phyloP scores from a whole-genome alignment of 2,797 vertebrate genomes.

The Acridotheres tristis region DNA sequence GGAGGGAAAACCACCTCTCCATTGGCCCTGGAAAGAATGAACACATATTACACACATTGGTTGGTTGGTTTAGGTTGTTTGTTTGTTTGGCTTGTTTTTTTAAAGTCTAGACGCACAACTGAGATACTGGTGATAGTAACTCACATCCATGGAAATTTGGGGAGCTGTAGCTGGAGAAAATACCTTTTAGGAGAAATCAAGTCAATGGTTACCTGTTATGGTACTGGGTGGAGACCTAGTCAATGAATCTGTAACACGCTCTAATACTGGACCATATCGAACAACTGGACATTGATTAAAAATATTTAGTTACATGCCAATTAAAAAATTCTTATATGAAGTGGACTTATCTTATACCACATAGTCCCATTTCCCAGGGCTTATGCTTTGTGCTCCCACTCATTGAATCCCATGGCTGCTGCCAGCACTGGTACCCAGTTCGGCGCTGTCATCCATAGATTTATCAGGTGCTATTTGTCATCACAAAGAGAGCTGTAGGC shows the following conservation, averaged over 20 bases:
- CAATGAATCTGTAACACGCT: background rate
- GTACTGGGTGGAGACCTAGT: background rate
- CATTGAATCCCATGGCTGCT: background rate
- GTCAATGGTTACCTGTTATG: fast-evolving
- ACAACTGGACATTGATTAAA: conserved; percentile 19
- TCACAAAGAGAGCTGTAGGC: background rate
- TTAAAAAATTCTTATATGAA: background rate
- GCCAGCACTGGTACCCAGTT: background rate
- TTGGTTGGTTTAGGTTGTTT: background rate
- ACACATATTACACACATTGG: fast-evolving
- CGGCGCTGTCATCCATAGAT: background rate
- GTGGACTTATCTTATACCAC: background rate
- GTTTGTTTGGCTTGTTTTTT: background rate
- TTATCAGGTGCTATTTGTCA: background rate
- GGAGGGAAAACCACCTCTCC: background rate
- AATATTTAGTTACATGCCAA: background rate
- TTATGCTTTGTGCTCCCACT: background rate
- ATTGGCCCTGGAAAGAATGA: background rate
- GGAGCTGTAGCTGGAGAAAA: background rate
- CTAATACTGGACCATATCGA: background rate
- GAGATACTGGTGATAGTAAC: background rate
- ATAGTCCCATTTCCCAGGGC: background rate
- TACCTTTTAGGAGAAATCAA: background rate
- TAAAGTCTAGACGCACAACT: background rate
- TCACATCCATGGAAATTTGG: background rate